Evolutionary conservation across 1,140 invertebrate genomes (phyloP).

Genomic region (Augochlora pura): DNA sequence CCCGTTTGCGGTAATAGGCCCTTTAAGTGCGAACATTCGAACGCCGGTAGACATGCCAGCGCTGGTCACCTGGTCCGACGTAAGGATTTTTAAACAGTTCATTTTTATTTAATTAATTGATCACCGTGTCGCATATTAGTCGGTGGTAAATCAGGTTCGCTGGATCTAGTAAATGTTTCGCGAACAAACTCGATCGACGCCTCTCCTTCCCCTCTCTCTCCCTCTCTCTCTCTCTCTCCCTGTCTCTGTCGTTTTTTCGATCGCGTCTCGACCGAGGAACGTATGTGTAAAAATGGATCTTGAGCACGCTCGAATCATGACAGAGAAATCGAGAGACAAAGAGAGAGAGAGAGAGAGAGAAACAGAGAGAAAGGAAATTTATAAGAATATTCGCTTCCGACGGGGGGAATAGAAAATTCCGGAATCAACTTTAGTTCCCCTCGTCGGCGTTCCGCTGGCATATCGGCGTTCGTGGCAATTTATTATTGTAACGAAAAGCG

Average conservation of each 20-base stretch:
- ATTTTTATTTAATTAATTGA: slow-evolving; percentile 13
- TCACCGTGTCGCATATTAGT: background rate
- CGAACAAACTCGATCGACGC: background rate
- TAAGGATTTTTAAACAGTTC: background rate
- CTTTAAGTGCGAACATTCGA: slow-evolving; percentile 58
- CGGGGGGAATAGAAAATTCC: background rate
- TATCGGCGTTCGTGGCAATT: slow-evolving; percentile 68
- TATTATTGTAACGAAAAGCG: slow-evolving; percentile 68
- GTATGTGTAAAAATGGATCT: slow-evolving; percentile 20
- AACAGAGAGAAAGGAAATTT: background rate
- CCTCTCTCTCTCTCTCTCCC: too few relatives aligned
- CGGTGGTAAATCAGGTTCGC: background rate
- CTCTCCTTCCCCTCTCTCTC: too few relatives aligned
- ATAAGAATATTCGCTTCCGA: background rate
- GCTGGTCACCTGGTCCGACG: background rate
- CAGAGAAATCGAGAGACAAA: background rate
- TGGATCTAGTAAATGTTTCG: too few relatives aligned
- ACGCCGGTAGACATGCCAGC: slow-evolving; percentile 37
- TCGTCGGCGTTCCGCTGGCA: slow-evolving; percentile 52
- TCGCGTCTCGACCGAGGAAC: background rate
- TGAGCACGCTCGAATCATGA: background rate
- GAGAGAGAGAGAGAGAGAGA: too few relatives aligned
- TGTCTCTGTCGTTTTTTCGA: background rate
- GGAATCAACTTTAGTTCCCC: background rate
- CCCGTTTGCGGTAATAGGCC: slow-evolving; percentile 59